Percentiles rank a stretch among this genome's conserved stretches.
Evolutionary conservation across 2,888 invertebrate genomes (phyloP).

Genomic region (Tenthredo distinguenda): DNA sequence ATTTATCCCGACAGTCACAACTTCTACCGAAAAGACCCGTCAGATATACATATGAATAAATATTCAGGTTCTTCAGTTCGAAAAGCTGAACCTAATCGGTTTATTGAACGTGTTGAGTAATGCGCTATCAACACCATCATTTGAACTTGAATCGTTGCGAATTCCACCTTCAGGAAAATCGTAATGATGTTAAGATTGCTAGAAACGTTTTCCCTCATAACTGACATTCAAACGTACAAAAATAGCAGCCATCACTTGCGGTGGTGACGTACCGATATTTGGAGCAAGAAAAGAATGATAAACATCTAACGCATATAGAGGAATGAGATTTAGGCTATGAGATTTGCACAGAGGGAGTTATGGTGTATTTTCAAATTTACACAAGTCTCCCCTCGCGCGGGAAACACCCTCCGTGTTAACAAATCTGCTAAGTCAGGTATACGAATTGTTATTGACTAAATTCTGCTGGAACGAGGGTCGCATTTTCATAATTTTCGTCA

Average conservation of each 20-base stretch:
- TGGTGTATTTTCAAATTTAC: constrained; percentile 29
- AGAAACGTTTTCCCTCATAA: neutral
- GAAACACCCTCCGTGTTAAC: constrained; percentile 11
- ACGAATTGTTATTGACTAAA: constrained; percentile 24
- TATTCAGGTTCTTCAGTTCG: neutral
- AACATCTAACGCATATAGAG: constrained; percentile 14
- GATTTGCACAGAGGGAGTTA: neutral
- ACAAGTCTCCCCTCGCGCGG: neutral
- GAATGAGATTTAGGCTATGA: neutral
- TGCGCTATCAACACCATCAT: neutral
- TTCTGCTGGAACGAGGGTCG: neutral
- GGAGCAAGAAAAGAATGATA: neutral
- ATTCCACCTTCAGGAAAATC: neutral
- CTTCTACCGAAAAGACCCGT: no score
- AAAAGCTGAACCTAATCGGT: neutral
- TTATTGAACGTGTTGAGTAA: neutral
- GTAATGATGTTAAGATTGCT: neutral
- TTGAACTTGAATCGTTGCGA: neutral
- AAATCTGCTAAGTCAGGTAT: constrained; percentile 20
- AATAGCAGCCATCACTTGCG: constrained; percentile 15
- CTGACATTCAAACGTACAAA: neutral
- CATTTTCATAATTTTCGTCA: neutral
- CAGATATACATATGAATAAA: no score
- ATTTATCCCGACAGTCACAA: no score
- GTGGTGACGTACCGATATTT: neutral